These are phyloP conservation scores for Synergus laeviventris DNA, from an alignment of 2,888 invertebrate genomes.

Conservation along the genomic window DNA sequence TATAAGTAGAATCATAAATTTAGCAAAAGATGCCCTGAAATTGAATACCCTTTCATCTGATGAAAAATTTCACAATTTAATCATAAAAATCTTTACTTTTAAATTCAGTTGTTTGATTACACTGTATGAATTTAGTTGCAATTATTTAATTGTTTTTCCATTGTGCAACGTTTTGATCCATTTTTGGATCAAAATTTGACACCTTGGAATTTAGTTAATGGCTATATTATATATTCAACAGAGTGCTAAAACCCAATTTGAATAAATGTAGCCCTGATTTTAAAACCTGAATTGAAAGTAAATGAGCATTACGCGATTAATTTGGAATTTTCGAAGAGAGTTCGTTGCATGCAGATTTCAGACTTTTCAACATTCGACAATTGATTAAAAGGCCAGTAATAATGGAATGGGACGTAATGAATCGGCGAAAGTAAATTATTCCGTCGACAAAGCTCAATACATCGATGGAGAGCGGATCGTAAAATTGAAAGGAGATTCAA, in stretches of 20 bases:
- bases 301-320: constrained; percentile 29
- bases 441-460: constrained; percentile 31
- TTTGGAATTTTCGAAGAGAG: constrained; percentile 7
- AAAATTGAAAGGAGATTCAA: constrained; percentile 41
- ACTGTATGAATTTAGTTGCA: no score
- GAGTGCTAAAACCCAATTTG: neutral
- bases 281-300: neutral
- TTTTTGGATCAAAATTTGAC: no score
- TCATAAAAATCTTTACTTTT: neutral
- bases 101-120: neutral
- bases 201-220: no score
- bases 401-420: constrained; percentile 52
- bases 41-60: neutral
- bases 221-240: no score
- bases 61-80: neutral
- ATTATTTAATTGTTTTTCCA: no score
- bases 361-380: constrained; percentile 32
- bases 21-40: neutral
- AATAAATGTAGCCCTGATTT: neutral
- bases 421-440: constrained; percentile 57
- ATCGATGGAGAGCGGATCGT: constrained; percentile 37
- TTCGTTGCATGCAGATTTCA: constrained; percentile 10
- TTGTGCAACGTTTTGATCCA: no score
- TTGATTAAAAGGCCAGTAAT: constrained; percentile 46
- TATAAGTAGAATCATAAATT: neutral